Evolutionary conservation across 2,113 vertebrate genomes (phyloP).

Genomic region (Phycodurus eques): DNA sequence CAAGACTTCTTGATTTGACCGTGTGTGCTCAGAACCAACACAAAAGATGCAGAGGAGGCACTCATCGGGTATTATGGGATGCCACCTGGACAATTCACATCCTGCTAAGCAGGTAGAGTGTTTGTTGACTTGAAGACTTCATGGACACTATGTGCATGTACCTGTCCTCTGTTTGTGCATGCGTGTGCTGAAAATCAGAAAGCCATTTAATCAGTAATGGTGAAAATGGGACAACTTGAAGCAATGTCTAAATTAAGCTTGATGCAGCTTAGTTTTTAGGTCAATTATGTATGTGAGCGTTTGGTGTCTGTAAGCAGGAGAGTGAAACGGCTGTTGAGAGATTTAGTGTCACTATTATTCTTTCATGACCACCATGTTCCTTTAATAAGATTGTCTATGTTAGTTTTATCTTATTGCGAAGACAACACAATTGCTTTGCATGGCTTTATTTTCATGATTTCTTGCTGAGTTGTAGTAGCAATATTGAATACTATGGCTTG

Average conservation of each 20-base stretch:
- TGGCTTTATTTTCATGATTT: slow-evolving; percentile 9
- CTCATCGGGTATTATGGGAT: slow-evolving; percentile 53
- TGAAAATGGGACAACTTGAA: slow-evolving; percentile 58
- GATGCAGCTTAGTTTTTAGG: slow-evolving; percentile 54
- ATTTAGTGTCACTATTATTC: slow-evolving; percentile 24
- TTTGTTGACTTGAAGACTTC: slow-evolving; percentile 15
- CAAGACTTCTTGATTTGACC: slow-evolving; percentile 29
- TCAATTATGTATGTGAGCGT: slow-evolving; percentile 48
- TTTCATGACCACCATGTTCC: neutral
- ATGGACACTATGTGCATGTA: slow-evolving; percentile 5
- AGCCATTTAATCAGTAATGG: slow-evolving; percentile 50
- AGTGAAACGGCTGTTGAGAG: slow-evolving; percentile 20
- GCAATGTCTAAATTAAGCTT: slow-evolving; percentile 62
- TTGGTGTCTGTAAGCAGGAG: slow-evolving; percentile 18
- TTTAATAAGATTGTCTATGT: neutral
- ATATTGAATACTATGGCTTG: neutral
- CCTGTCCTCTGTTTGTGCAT: slow-evolving; percentile 4
- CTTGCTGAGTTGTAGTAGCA: neutral
- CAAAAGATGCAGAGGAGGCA: slow-evolving; percentile 63
- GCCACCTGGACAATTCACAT: slow-evolving; percentile 46
- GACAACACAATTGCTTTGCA: slow-evolving; percentile 8
- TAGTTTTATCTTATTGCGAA: neutral
- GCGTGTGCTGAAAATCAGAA: slow-evolving; percentile 2
- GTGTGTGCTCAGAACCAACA: slow-evolving; percentile 14
- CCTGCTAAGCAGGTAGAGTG: slow-evolving; percentile 58